Percentiles rank a stretch among this genome's conserved stretches.
These are phyloP conservation scores for Antheraea assamensis DNA, from an alignment of 2,888 invertebrate species.

Conservation along the genomic window DNA sequence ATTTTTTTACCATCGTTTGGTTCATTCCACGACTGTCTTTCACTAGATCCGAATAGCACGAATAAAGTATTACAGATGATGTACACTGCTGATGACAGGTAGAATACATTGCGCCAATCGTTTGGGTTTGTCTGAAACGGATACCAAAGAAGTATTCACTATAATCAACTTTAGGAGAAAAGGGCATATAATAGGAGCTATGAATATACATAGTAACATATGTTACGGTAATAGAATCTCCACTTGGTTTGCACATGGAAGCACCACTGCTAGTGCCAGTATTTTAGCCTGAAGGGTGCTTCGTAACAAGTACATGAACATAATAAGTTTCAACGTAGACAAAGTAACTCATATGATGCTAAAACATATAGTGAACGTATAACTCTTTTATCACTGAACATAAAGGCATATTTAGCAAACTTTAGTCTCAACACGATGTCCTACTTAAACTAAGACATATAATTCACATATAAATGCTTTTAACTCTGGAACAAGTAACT, in stretches of 20 bases:
- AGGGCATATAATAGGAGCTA: background rate
- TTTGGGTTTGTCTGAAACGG: constrained; percentile 62
- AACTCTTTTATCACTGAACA: background rate
- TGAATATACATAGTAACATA: background rate
- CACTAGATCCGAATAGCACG: constrained; percentile 77
- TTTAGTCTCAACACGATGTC: background rate
- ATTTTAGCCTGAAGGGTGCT: background rate
- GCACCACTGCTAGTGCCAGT: background rate
- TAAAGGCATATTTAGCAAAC: background rate
- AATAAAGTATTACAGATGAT: constrained; percentile 84
- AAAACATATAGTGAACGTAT: too few relatives aligned
- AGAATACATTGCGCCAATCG: constrained; percentile 87
- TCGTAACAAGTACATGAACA: background rate
- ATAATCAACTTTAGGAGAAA: too few relatives aligned
- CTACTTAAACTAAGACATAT: constrained; percentile 9
- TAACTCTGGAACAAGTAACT: background rate
- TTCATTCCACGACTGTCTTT: constrained; percentile 84
- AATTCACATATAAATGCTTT: constrained; percentile 16
- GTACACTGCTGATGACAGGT: constrained; percentile 84
- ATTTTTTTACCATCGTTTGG: constrained; percentile 13
- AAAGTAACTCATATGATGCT: too few relatives aligned
- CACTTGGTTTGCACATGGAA: background rate
- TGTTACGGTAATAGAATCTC: background rate
- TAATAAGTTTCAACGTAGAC: background rate
- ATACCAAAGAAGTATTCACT: background rate